These are phyloP conservation scores for Penaeus vannamei DNA, from an alignment of 1,140 invertebrate species.

Conservation along the genomic window DNA sequence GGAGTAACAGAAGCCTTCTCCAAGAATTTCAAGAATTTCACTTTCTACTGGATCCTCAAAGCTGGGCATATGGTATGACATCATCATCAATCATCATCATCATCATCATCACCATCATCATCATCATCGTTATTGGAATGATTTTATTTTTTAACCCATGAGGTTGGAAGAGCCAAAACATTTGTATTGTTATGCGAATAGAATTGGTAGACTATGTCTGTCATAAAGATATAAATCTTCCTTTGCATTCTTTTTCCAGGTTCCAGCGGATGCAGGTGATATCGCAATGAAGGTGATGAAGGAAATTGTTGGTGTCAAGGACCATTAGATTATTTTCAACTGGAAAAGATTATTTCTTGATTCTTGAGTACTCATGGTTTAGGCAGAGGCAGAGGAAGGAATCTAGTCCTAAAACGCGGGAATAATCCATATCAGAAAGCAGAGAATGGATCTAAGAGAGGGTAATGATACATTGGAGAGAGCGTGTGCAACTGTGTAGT, in stretches of 20 bases:
- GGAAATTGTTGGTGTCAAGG: constrained; percentile 48
- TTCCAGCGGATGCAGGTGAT: constrained; percentile 37
- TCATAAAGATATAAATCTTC: not conserved
- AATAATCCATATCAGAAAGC: too few species aligned
- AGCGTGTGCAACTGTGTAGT: too few species aligned
- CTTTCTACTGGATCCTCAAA: constrained; percentile 55
- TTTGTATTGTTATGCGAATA: not conserved
- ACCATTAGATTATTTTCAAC: not conserved
- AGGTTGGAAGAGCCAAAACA: not conserved
- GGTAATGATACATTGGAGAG: too few species aligned
- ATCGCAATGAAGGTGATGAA: constrained; percentile 43
- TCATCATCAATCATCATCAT: not conserved
- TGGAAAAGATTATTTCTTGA: not conserved
- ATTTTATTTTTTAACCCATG: too few species aligned
- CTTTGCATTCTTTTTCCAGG: constrained; percentile 22
- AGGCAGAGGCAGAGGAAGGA: not conserved
- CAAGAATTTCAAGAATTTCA: constrained; percentile 57
- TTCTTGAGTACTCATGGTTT: not conserved
- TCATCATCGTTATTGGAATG: too few species aligned
- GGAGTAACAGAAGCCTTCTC: constrained; percentile 49
- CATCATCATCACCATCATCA: not conserved
- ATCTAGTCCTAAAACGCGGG: too few species aligned
- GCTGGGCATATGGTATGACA: constrained; percentile 55
- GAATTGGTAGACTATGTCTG: not conserved
- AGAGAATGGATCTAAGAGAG: too few species aligned